A percentile compares a stretch with the other conserved stretches of the same genome.
Evolutionary conservation across 1,140 invertebrate species (phyloP).

Genomic region (Drosophila grimshawi): DNA sequence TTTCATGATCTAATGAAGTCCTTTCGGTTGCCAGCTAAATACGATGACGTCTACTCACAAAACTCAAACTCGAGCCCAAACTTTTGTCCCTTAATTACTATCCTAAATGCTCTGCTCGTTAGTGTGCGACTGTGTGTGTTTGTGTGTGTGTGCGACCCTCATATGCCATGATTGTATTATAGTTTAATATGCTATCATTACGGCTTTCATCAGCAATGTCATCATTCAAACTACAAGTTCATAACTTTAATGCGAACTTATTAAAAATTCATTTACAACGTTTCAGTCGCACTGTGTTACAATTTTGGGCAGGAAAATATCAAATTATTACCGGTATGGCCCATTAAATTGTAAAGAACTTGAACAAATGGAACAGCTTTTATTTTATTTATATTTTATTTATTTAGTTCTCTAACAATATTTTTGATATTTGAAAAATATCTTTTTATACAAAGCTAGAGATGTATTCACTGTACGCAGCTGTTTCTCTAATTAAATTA

Average conservation of each 20-base stretch:
- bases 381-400: too few species aligned
- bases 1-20: constrained; percentile 83
- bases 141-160: constrained; percentile 23
- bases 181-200: constrained; percentile 79
- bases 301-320: not conserved
- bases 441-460: not conserved
- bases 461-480: not conserved
- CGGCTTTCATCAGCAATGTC: constrained; percentile 78
- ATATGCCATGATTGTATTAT: constrained; percentile 62
- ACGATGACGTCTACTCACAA: constrained; percentile 1
- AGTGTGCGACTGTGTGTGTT: constrained; percentile 26
- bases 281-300: not conserved
- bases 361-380: not conserved
- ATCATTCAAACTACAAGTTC: constrained; percentile 73
- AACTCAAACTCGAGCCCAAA: constrained; percentile 15
- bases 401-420: too few species aligned
- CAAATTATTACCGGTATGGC: not conserved
- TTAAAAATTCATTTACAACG: constrained; percentile 58
- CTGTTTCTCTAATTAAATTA: constrained; percentile 11
- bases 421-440: too few species aligned
- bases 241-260: constrained; percentile 54
- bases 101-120: constrained; percentile 43
- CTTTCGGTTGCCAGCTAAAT: constrained; percentile 63
- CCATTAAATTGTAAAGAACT: not conserved
- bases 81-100: constrained; percentile 49